Conservation (phyloP, 2,797 vertebrate species). For the Ceyx erithaca region DNA sequence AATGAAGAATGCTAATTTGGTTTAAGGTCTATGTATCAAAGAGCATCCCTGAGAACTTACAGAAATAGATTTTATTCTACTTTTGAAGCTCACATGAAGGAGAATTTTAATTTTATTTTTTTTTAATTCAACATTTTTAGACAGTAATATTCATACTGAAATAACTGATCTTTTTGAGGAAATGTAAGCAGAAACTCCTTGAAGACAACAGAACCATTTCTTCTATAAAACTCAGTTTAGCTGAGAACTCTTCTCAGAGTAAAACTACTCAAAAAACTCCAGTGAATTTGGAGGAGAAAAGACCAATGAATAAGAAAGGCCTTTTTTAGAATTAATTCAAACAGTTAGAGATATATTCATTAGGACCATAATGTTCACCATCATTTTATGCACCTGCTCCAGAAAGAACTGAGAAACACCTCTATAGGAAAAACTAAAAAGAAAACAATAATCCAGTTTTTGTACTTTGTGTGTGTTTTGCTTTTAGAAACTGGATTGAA, state of each 20-base stretch:
- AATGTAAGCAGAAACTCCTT: not conserved
- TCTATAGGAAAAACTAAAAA: not conserved
- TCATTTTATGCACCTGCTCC: not conserved
- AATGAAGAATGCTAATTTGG: not conserved
- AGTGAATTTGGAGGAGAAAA: not conserved
- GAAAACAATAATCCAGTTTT: not conserved
- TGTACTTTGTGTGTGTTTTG: not conserved
- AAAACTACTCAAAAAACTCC: not conserved
- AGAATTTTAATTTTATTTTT: not conserved
- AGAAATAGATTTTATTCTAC: not conserved
- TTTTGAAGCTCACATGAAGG: not conserved
- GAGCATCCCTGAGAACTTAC: not conserved
- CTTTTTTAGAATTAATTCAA: not conserved
- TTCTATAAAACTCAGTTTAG: not conserved
- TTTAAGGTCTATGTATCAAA: not conserved
- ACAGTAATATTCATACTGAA: not conserved
- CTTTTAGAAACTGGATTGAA: not conserved
- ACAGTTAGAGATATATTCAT: not conserved
- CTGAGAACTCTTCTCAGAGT: not conserved
- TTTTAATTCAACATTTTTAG: not conserved
- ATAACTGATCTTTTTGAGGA: not conserved
- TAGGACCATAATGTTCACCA: not conserved
- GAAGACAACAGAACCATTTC: not conserved
- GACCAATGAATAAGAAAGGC: not conserved
- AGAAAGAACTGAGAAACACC: not conserved